Base-by-base conservation (phyloP, 2,888 invertebrate genomes). In the Trichogramma evanescens region DNA sequence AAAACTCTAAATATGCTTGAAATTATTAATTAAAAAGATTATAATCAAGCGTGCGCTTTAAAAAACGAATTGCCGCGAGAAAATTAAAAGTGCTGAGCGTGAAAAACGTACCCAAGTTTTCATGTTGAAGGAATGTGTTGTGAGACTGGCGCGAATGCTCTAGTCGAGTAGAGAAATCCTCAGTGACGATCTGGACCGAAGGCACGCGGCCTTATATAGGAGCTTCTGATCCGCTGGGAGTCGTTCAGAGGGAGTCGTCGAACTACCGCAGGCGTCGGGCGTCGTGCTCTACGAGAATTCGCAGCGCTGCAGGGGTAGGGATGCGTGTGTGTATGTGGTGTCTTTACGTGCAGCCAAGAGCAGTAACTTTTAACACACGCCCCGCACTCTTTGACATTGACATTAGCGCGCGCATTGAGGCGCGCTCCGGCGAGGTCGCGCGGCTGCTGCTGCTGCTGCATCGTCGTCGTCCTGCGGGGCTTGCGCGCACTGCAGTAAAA, bases 381-480 rank as follows among this genome's bases (percentile, higher is more conserved):
- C 52, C 39, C n/a, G 43, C 39, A 54, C 50, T 4, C 46, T 43
- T 10, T 63, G 63, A 63, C 63, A 63, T 63, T 63, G 63, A 59
- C 63, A 63, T 63, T 63, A 57, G 9, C 26, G 50, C 40, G 50
- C 54, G 50, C 51, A 50, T 26, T 38, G 54, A 43, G 54, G 51
- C 46, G 59, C 4, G 40, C 41, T 38, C n/a, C 4, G 53, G 43
- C 58, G 39, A 46, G 40, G 42, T 42, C n/a, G 8, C 4, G 7
- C 46, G 2, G n/a, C 9, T 9, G 46, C 9, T 46, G 46, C 46
- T 46, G 46, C 9, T 10, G 6, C 46, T 10, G 46, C 46, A 9
- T 5, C 6, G 5, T 26, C 26, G 5, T 9, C 8, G 46, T 8
- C 8, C 46, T 9, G 46, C 46, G 8, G 44, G 7, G 46, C 46